Evolutionary conservation across 2,113 vertebrate genomes (phyloP).

Genomic region (Narcine bancroftii): DNA sequence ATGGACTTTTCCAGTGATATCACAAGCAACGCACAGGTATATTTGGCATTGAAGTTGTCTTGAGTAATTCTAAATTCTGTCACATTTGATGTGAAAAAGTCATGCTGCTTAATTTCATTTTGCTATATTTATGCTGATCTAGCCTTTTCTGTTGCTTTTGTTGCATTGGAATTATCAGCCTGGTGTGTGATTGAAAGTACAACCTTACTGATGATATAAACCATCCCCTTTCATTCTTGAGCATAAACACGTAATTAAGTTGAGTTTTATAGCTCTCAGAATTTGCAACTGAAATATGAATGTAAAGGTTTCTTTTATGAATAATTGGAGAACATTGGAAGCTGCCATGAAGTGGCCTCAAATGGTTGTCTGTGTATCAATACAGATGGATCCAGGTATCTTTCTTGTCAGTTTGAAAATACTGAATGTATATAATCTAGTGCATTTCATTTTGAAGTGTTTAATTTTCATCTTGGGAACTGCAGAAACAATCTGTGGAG

Average conservation of each 20-base stretch:
- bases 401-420: not conserved
- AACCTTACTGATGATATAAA: not conserved
- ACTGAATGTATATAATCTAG: not conserved
- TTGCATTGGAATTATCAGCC: not conserved
- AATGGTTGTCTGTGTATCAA: not conserved
- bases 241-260: not conserved
- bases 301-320: too few relatives aligned
- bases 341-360: not conserved
- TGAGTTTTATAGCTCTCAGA: not conserved
- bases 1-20: not conserved
- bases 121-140: not conserved
- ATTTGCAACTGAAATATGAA: not conserved
- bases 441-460: slow-evolving; percentile 15
- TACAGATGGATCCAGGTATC: not conserved
- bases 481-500: slow-evolving; percentile 87
- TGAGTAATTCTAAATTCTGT: not conserved
- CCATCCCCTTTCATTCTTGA: not conserved
- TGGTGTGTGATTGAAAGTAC: not conserved
- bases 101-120: not conserved
- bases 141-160: not conserved
- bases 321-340: not conserved
- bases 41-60: not conserved
- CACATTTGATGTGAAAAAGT: not conserved
- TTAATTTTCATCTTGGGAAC: not conserved
- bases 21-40: not conserved